These are phyloP conservation scores for Monochamus alternatus DNA, from an alignment of 2,888 invertebrate genomes.

Conservation along the genomic window DNA sequence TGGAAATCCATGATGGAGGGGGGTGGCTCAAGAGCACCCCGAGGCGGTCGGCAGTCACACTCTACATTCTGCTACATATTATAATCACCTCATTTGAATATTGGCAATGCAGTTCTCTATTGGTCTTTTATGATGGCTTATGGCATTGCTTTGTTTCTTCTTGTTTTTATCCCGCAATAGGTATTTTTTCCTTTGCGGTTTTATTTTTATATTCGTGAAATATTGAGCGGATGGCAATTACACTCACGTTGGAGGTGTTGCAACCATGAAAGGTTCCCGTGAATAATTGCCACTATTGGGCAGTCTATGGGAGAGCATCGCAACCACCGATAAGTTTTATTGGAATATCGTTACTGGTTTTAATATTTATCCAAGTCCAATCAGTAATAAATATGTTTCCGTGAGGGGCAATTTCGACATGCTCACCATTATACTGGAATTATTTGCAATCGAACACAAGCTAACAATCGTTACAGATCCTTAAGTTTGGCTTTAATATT, in stretches of 20 bases:
- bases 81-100: slow-evolving; percentile 68
- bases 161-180: slow-evolving; percentile 15
- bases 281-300: slow-evolving; percentile 35
- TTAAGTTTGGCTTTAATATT: background rate
- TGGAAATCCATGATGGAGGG: slow-evolving; percentile 58
- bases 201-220: slow-evolving; percentile 29
- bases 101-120: slow-evolving; percentile 58
- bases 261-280: slow-evolving; percentile 31
- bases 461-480: background rate
- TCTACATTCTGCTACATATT: slow-evolving; percentile 65
- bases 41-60: slow-evolving; percentile 66
- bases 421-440: background rate
- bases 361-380: slow-evolving; percentile 22
- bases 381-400: slow-evolving; percentile 29
- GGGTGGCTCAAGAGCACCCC: slow-evolving; percentile 59
- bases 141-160: slow-evolving; percentile 48
- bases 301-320: background rate
- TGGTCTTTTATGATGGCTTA: slow-evolving; percentile 57
- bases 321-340: slow-evolving; percentile 32
- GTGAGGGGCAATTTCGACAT: slow-evolving; percentile 6
- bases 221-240: slow-evolving; percentile 31
- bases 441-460: background rate
- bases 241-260: slow-evolving; percentile 34
- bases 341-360: slow-evolving; percentile 37
- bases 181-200: slow-evolving; percentile 29